These are phyloP conservation scores for Catharus minimus DNA, from an alignment of 2,113 vertebrate genomes.

Conservation along the genomic window DNA sequence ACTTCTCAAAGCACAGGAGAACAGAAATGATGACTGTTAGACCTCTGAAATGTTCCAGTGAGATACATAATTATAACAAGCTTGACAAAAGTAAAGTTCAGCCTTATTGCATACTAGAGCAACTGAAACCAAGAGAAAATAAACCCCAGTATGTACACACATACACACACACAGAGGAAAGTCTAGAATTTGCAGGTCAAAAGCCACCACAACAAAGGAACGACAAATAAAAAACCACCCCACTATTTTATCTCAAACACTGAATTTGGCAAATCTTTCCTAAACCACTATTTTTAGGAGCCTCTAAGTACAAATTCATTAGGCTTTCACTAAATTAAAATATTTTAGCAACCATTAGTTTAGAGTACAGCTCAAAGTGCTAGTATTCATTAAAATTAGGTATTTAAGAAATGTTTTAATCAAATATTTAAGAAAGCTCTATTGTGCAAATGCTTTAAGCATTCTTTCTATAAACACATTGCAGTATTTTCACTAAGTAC, in stretches of 20 bases:
- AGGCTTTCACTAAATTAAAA: background rate
- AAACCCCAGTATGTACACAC: constrained; percentile 23
- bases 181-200: constrained; percentile 42
- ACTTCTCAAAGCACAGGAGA: background rate
- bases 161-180: background rate
- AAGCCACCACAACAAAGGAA: constrained; percentile 60
- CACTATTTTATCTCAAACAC: background rate
- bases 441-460: background rate
- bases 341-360: constrained; percentile 36
- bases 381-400: constrained; percentile 2
- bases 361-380: constrained; percentile 13
- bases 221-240: background rate
- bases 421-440: background rate
- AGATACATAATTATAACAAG: constrained; percentile 38
- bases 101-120: constrained; percentile 53
- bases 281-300: background rate
- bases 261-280: background rate
- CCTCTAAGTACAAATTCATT: background rate
- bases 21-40: background rate
- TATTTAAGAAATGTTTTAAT: background rate
- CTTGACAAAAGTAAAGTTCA: constrained; percentile 53
- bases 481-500: background rate
- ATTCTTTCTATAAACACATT: background rate
- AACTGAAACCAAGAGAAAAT: constrained; percentile 53
- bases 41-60: constrained; percentile 48